phyloP scores from a whole-genome alignment of 2,113 vertebrate species.

The Petrocephalus zakoni region DNA sequence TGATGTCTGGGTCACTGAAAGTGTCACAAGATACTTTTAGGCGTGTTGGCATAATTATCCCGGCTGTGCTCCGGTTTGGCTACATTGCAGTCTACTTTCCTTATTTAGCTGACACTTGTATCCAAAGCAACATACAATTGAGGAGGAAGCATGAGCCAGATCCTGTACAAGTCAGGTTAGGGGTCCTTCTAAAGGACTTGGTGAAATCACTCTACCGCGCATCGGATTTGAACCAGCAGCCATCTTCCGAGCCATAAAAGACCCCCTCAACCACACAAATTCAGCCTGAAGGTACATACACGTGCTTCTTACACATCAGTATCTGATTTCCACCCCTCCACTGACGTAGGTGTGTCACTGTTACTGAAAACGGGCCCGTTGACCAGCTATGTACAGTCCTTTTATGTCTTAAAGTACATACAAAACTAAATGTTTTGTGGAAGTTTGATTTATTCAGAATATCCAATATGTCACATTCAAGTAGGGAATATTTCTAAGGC shows the following conservation, averaged over 20 bases:
- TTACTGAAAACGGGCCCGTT: neutral
- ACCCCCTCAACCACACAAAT: neutral
- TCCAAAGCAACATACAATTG: neutral
- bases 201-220: neutral
- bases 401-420: neutral
- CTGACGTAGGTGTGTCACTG: neutral
- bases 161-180: neutral
- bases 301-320: neutral
- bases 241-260: neutral
- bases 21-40: neutral
- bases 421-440: neutral
- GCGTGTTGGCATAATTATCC: neutral
- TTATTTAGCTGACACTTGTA: neutral
- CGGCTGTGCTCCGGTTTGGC: neutral
- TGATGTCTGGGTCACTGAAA: neutral
- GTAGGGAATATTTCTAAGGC: neutral
- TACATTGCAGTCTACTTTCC: neutral
- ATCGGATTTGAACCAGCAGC: neutral
- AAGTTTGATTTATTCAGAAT: conserved; percentile 2
- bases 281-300: neutral
- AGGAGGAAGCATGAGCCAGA: neutral
- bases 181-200: neutral
- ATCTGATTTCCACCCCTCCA: neutral
- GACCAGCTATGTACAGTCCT: neutral
- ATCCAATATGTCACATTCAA: neutral